A percentile compares a stretch with the other conserved stretches of the same genome.
phyloP scores from a whole-genome alignment of 2,797 vertebrate genomes.

The Bradypodion pumilum region DNA sequence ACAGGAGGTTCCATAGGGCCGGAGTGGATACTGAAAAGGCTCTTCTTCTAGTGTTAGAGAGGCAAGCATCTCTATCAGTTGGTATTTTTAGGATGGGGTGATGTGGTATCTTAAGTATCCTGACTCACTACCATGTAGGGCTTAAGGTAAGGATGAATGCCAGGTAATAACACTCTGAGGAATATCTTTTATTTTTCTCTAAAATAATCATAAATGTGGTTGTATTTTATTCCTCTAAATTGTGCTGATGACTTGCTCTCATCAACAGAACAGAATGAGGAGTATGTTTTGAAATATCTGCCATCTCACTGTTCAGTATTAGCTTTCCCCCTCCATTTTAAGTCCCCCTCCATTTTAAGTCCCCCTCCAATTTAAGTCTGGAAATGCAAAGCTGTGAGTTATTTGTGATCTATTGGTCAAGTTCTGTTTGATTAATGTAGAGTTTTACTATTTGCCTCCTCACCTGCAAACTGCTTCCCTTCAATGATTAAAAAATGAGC shows the following conservation, averaged over 20 bases:
- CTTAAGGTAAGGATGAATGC: slow-evolving; percentile 56
- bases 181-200: slow-evolving; percentile 53
- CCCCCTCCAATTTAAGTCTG: slow-evolving; percentile 60
- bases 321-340: not conserved
- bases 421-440: slow-evolving; percentile 62
- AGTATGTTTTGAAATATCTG: slow-evolving; percentile 66
- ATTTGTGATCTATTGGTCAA: slow-evolving; percentile 66
- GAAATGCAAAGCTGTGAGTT: slow-evolving; percentile 46
- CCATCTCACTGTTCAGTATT: slow-evolving; percentile 55
- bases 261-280: slow-evolving; percentile 59
- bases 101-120: too few species aligned
- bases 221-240: slow-evolving; percentile 64
- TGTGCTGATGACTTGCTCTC: slow-evolving; percentile 59
- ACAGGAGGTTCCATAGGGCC: too few species aligned
- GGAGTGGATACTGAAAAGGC: too few species aligned
- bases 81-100: too few species aligned
- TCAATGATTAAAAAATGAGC: slow-evolving; percentile 68
- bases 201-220: slow-evolving; percentile 58
- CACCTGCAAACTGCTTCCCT: slow-evolving; percentile 61
- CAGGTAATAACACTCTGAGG: slow-evolving; percentile 53
- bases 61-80: too few species aligned
- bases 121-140: too few species aligned
- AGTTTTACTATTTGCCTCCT: slow-evolving; percentile 60
- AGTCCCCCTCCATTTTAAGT: slow-evolving; percentile 63
- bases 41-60: too few species aligned